These are phyloP conservation scores for Thelaira solivaga DNA, from an alignment of 2,888 invertebrate species.

Conservation along the genomic window DNA sequence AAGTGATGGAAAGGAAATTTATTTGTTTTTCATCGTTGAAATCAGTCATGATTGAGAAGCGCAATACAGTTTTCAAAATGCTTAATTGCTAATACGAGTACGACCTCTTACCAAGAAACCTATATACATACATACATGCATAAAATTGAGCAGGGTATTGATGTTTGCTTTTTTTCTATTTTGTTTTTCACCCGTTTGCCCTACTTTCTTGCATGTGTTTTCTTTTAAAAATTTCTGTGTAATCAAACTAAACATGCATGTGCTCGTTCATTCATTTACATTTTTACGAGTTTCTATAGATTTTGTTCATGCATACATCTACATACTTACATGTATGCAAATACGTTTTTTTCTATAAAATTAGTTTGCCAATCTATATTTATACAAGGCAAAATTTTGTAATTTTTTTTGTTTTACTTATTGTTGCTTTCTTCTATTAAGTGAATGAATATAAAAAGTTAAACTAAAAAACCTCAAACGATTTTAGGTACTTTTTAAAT, in stretches of 20 bases:
- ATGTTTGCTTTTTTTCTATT: neutral
- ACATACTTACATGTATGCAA: neutral
- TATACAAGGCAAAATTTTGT: neutral
- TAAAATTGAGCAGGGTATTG: neutral
- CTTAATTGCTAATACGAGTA: neutral
- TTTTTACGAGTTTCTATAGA: neutral
- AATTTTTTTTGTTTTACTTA: neutral
- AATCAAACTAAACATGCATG: conserved; percentile 26
- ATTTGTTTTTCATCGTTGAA: no score
- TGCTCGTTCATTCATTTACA: conserved; percentile 4
- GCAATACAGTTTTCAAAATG: neutral
- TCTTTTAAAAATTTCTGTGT: neutral
- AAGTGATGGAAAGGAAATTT: neutral
- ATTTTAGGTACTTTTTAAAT: no score
- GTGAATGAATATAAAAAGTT: no score
- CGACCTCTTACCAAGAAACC: no score
- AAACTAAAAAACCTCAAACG: no score
- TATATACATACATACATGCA: no score
- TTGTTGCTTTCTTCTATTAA: no score
- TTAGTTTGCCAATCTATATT: neutral
- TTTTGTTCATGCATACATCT: neutral
- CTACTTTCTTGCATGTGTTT: neutral
- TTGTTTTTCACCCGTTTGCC: neutral
- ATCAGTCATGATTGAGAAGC: neutral
- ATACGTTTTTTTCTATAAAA: neutral